phyloP scores from a whole-genome alignment of 92 coral and sea anemone species.

The Bergia sp. region DNA sequence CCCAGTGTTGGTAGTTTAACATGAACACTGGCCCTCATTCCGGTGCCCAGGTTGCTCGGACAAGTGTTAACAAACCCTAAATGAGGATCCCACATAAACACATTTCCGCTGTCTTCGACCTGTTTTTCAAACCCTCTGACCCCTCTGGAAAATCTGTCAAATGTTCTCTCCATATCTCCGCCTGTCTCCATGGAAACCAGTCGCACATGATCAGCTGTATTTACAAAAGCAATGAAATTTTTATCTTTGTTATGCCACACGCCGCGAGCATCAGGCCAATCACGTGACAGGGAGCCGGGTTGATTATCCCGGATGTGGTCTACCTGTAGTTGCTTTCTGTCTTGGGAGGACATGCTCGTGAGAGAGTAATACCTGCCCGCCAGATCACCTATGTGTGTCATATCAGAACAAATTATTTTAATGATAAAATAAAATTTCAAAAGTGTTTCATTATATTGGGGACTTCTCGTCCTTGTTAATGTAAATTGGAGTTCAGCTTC shows the following conservation, averaged over 20 bases:
- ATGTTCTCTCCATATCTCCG: slow-evolving; percentile 58
- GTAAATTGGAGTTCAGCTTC: no score
- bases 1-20: slow-evolving; percentile 57
- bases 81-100: slow-evolving; percentile 51
- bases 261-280: slow-evolving; percentile 71
- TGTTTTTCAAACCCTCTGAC: slow-evolving; percentile 52
- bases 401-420: no score
- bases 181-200: slow-evolving; percentile 58
- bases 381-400: slow-evolving; percentile 42
- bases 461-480: no score
- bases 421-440: no score
- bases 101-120: slow-evolving; percentile 35
- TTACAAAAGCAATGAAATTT: slow-evolving; percentile 46
- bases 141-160: slow-evolving; percentile 54
- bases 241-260: slow-evolving; percentile 61
- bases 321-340: slow-evolving; percentile 40
- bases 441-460: no score
- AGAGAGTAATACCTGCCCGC: slow-evolving; percentile 58
- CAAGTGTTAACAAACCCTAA: slow-evolving; percentile 60
- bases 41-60: slow-evolving; percentile 64
- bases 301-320: slow-evolving; percentile 44
- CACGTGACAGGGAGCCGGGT: slow-evolving; percentile 55
- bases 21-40: slow-evolving; percentile 53
- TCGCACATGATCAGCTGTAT: slow-evolving; percentile 58
- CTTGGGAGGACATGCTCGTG: slow-evolving; percentile 45